phyloP scores from a whole-genome alignment of 2,888 invertebrate genomes.

The Campoplex capitator region DNA sequence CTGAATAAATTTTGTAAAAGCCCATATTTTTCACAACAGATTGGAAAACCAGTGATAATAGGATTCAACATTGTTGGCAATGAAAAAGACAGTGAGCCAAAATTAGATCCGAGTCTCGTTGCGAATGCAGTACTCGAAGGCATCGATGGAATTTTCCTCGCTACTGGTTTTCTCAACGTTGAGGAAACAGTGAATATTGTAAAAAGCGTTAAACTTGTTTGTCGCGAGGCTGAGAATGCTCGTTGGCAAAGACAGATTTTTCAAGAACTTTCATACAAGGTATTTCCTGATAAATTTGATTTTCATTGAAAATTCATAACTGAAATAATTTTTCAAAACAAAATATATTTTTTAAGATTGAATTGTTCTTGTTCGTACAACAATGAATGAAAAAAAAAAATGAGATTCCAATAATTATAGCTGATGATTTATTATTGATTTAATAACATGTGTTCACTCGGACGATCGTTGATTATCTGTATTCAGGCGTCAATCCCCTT shows the following conservation, averaged over 20 bases:
- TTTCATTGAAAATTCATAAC: neutral
- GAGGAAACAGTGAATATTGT: slow-evolving; percentile 86
- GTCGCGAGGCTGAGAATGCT: slow-evolving; percentile 90
- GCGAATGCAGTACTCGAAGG: slow-evolving; percentile 91
- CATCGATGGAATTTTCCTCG: slow-evolving; percentile 89
- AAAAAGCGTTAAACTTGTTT: slow-evolving; percentile 85
- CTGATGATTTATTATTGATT: neutral
- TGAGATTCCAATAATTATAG: neutral
- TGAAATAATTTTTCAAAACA: neutral
- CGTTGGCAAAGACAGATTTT: slow-evolving; percentile 86
- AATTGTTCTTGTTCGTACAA: neutral
- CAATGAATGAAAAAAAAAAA: neutral
- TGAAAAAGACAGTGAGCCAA: slow-evolving; percentile 86
- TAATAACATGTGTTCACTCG: too few species aligned
- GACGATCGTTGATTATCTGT: slow-evolving; percentile 9
- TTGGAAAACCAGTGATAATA: slow-evolving; percentile 87
- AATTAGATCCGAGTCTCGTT: slow-evolving; percentile 89
- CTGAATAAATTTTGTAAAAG: neutral
- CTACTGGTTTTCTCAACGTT: slow-evolving; percentile 90
- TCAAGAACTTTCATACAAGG: slow-evolving; percentile 78
- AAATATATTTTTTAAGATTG: neutral
- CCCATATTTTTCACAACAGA: slow-evolving; percentile 71
- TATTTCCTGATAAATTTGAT: slow-evolving; percentile 37
- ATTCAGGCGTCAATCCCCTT: slow-evolving; percentile 85
- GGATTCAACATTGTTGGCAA: slow-evolving; percentile 85